Evolutionary conservation across 1,140 invertebrate species (phyloP).

Genomic region (Drosophila varians): DNA sequence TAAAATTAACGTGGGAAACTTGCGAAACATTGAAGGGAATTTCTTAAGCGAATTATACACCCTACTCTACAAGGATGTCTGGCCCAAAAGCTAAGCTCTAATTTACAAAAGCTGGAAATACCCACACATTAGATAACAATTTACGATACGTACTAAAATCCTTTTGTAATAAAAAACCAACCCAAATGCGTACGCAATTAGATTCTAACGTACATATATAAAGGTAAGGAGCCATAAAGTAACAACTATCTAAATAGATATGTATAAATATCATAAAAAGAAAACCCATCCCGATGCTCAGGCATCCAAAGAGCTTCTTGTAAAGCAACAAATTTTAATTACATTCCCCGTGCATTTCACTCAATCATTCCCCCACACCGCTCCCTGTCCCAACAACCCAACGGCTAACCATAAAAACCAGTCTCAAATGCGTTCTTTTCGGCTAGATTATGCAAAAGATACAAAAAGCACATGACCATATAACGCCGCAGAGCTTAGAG

Average conservation of each 20-base stretch:
- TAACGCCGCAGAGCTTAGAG: conserved; percentile 7
- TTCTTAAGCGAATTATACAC: too few species aligned
- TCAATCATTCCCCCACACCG: conserved; percentile 35
- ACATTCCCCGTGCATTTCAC: conserved; percentile 47
- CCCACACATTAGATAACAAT: conserved; percentile 1
- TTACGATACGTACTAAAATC: conserved; percentile 40
- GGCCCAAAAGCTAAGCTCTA: too few species aligned
- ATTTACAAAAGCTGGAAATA: too few species aligned
- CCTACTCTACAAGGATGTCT: too few species aligned
- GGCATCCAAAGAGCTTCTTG: conserved; percentile 20
- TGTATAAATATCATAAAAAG: conserved; percentile 25
- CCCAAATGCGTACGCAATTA: conserved; percentile 5
- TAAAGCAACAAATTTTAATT: conserved; percentile 55
- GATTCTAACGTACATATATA: too few species aligned
- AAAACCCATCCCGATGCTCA: conserved; percentile 1
- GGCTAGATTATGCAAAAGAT: conserved; percentile 53
- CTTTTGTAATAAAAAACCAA: conserved; percentile 20
- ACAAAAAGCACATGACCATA: conserved; percentile 12
- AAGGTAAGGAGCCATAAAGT: conserved; percentile 9
- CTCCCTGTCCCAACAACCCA: not conserved
- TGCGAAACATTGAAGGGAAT: conserved; percentile 3
- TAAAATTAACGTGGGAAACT: conserved; percentile 38
- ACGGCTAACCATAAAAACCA: conserved; percentile 40
- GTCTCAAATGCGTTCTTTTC: conserved; percentile 47
- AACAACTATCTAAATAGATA: conserved; percentile 17